phyloP scores from a whole-genome alignment of 2,888 invertebrate genomes.

The Drosophila kuntzei region DNA sequence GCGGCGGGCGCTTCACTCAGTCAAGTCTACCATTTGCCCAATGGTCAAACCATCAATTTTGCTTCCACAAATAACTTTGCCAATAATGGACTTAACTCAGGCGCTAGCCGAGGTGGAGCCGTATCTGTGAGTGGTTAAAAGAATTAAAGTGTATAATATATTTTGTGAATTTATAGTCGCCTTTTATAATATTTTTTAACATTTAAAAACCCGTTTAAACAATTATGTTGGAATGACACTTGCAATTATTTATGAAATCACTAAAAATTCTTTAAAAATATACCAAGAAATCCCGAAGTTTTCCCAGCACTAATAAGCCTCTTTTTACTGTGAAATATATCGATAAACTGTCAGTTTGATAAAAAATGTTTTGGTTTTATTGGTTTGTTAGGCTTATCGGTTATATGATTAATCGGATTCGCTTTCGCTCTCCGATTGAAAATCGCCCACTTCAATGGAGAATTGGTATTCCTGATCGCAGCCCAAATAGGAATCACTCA shows the following conservation, averaged over 20 bases:
- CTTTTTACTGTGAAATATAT: conserved; percentile 5
- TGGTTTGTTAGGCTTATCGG: conserved; percentile 8
- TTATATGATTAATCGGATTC: conserved; percentile 86
- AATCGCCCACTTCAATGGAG: conserved; percentile 92
- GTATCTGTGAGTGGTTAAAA: conserved; percentile 71
- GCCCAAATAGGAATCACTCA: conserved; percentile 99
- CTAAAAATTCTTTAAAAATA: neutral
- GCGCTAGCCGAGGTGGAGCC: conserved; percentile 71
- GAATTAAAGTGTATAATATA: too few species aligned
- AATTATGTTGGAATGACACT: neutral
- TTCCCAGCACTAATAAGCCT: neutral
- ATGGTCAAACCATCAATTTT: conserved; percentile 85
- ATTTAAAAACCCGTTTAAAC: neutral
- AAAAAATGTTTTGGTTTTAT: conserved; percentile 26
- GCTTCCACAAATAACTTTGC: conserved; percentile 83
- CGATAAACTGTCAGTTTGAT: conserved; percentile 7
- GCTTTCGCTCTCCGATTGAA: conserved; percentile 88
- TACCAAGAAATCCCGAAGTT: neutral
- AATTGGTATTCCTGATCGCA: conserved; percentile 99
- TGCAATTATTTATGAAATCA: neutral
- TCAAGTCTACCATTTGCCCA: conserved; percentile 84
- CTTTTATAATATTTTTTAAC: neutral
- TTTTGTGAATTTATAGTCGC: neutral
- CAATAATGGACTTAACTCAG: conserved; percentile 73
- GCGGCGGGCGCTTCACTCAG: conserved; percentile 84